Conservation (phyloP, 2,888 invertebrate genomes). For the Heterodera filipjevi region DNA sequence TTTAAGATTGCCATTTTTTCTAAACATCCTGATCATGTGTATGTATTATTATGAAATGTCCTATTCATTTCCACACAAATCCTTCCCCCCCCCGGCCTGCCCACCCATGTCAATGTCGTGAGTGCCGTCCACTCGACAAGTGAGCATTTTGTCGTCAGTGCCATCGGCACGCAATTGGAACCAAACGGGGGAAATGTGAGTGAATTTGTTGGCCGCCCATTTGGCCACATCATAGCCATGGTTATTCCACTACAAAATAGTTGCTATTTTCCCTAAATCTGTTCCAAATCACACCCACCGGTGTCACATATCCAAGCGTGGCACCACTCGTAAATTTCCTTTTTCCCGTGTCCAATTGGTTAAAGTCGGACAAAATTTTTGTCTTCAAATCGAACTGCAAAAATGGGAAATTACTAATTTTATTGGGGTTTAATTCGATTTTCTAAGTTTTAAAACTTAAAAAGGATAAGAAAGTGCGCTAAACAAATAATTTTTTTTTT, state of each 20-base stretch:
- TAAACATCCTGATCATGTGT: no score
- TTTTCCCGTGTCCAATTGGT: conserved; percentile 31
- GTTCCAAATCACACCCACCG: conserved; percentile 34
- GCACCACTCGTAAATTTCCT: conserved; percentile 32
- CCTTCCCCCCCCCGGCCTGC: neutral
- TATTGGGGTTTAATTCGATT: no score
- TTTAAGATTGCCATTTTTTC: no score
- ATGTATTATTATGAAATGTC: no score
- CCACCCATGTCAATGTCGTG: conserved; percentile 69
- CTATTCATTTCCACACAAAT: no score
- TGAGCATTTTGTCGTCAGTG: conserved; percentile 29
- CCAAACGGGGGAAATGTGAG: conserved; percentile 92
- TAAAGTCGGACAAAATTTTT: conserved; percentile 29
- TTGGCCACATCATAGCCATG: conserved; percentile 92
- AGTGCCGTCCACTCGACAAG: conserved; percentile 67
- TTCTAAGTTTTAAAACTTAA: no score
- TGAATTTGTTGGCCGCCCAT: conserved; percentile 82
- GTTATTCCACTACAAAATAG: conserved; percentile 83
- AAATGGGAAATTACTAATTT: neutral
- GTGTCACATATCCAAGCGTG: conserved; percentile 48
- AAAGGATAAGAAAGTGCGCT: neutral
- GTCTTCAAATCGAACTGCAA: conserved; percentile 14
- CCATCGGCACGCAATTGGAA: conserved; percentile 73
- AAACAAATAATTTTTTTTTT: no score
- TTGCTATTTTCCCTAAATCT: neutral